A percentile compares a stretch with the other conserved stretches of the same genome.
phyloP scores from a whole-genome alignment of 2,113 vertebrate genomes.

The Oreochromis tanganicae region DNA sequence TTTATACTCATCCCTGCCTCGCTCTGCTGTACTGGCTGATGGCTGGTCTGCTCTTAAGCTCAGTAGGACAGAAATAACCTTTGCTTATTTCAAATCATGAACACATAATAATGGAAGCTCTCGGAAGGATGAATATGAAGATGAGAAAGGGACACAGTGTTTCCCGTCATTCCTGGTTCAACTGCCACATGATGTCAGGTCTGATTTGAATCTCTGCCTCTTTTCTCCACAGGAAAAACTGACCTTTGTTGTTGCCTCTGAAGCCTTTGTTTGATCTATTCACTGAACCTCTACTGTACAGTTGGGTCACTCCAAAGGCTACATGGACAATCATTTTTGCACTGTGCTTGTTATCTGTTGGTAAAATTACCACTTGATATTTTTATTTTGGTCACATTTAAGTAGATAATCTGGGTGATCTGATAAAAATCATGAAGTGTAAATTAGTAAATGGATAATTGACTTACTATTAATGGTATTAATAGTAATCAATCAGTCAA shows the following conservation, averaged over 20 bases:
- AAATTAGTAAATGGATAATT: not conserved
- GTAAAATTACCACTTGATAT: not conserved
- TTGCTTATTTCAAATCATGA: slow-evolving; percentile 1
- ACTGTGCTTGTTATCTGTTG: not conserved
- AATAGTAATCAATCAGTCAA: not conserved
- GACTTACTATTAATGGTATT: not conserved
- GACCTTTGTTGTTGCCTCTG: slow-evolving; percentile 34
- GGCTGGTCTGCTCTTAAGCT: slow-evolving; percentile 9
- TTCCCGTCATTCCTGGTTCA: not conserved
- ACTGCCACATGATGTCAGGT: slow-evolving; percentile 14
- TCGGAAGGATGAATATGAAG: not conserved
- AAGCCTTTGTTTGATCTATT: not conserved
- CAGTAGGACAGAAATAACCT: slow-evolving; percentile 21
- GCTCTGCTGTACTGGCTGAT: not conserved
- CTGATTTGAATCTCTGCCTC: slow-evolving; percentile 10
- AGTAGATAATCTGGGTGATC: not conserved
- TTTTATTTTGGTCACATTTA: not conserved
- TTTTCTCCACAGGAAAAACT: slow-evolving; percentile 11
- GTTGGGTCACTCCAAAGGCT: not conserved
- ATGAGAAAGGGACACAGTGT: not conserved
- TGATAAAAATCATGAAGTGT: not conserved
- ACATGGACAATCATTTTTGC: not conserved
- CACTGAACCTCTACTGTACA: not conserved
- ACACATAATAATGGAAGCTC: not conserved
- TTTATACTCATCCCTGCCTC: not conserved